Evolutionary conservation across 2,113 vertebrate species (phyloP), one percentile per base, ranked within the genome.

Genomic region (Piprites chloris): DNA sequence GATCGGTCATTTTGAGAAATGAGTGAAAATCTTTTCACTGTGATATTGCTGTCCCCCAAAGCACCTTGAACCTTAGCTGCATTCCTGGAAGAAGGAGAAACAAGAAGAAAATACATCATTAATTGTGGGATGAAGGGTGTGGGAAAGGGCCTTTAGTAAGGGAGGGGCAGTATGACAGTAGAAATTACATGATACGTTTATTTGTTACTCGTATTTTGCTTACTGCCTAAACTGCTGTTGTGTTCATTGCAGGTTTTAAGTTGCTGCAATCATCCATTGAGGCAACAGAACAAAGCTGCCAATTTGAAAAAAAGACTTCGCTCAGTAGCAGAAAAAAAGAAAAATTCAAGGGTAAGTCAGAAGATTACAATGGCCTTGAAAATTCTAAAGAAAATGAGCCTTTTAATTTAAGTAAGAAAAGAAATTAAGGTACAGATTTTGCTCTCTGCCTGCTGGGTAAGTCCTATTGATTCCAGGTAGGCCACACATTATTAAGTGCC

Each of bases 321-420:
- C 46, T 84, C 49, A 90, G 83, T n/a, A 94, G 61, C 35, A 65
- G 66, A 72, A 89, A 49, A 79, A 96, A 95, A 81, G 39, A 92
- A 88, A 87, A 95, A 89, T 82, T 90, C 88, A 87, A 86, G 41
- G 32, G 27, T 75, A 89, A 93, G 7, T 73, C n/a, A 50, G 65
- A 92, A 92, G 77, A 90, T 93, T 78, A 81, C 32, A 74, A 89
- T 56, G 53, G 89, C 83, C 47, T 93, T 87, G 84, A 89, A 87
- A 94, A 87, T 88, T 41, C 42, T 75, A 44, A 59, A 76, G 49
- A 87, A 96, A 77, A 49, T 20, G 13, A 84, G 49, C 26, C 81
- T 85, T 92, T 95, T 89, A 87, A 86, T 92, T 95, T 85, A 83
- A 83, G 59, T 69, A 67, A 72, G 63, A 83, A 79, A 91, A 95